Conservation (phyloP, 2,113 vertebrate species). For the Mastomys coucha region DNA sequence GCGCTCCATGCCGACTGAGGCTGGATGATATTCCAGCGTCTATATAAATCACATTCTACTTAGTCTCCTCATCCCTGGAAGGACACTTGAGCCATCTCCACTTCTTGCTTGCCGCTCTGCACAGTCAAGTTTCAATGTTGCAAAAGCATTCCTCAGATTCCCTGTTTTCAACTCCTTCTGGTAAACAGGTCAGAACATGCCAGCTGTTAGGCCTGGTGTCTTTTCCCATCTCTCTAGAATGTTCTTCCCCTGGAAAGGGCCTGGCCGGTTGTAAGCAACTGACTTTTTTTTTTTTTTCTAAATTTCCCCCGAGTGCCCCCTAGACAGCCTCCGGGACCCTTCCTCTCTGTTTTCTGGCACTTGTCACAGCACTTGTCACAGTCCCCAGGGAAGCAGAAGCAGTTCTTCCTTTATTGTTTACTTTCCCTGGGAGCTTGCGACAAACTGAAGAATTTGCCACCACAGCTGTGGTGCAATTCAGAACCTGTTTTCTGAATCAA, state of each 20-base stretch:
- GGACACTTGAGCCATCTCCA: neutral
- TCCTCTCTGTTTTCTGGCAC: neutral
- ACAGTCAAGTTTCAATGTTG: neutral
- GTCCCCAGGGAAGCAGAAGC: neutral
- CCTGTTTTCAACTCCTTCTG: neutral
- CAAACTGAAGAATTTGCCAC: neutral
- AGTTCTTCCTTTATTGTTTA: neutral
- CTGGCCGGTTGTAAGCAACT: neutral
- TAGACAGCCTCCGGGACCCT: neutral
- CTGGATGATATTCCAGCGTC: accelerated
- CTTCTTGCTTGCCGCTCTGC: neutral
- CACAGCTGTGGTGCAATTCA: neutral
- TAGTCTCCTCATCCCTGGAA: accelerated
- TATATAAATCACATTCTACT: neutral
- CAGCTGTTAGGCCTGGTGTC: neutral
- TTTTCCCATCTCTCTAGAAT: neutral
- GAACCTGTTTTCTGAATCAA: neutral
- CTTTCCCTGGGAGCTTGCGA: neutral
- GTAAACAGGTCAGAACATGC: neutral
- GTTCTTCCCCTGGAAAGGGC: neutral
- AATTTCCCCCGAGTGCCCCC: neutral
- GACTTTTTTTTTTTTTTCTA: too few species aligned
- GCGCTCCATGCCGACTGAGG: neutral
- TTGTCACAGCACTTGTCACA: neutral
- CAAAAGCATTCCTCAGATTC: neutral